Base-by-base conservation (phyloP, 2,888 invertebrate genomes). In the Tolmerus cingulatus region DNA sequence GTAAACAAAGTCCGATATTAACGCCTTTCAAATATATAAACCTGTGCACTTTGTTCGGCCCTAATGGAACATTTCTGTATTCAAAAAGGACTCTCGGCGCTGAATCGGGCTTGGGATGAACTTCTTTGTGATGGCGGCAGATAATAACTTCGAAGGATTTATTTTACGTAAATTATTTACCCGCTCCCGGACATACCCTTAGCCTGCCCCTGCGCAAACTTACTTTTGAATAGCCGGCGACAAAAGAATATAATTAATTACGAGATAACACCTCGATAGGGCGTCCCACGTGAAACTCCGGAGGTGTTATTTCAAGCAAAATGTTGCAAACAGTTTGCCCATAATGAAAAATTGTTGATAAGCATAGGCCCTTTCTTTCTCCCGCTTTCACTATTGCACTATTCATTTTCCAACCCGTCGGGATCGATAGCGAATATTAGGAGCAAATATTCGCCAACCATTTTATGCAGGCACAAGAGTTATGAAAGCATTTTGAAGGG, bases 1-100 rank as follows among this genome's bases (percentile, higher is more conserved):
- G 85, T 85, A 85, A 85, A 85, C 85, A 85, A 85, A 37, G 46
- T 85, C 85, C 85, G 74, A 27, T 85, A 74, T 85, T 85, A 74
- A 74, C 43, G 85, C 85, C 74, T 74, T 85, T 74, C 85, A 84
- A 84, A 84, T 85, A 43, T 46, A 74, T 57, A 43, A 74, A 74
- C 46, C 43, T 40, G 79, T 51, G 74, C 23, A 74, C 85, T 85
- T 85, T 85, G 85, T 85, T 74, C 74, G n/a, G 46, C 34, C 46
- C 57, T 85, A 85, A 85, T 85, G 66, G 85, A 85, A 74, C 40
- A 43, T 74, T 74, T 76, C 76, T 66, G 66, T 66, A 66, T 66
- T 66, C 66, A 66, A 66, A 66, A 66, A 66, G 66, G 66, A 66
- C 66, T 66, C 66, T 66, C 66, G 12, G 66, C 66, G 2, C 66